These are phyloP conservation scores for Drosophila carrolli DNA, from an alignment of 1,140 invertebrate genomes.

Conservation along the genomic window DNA sequence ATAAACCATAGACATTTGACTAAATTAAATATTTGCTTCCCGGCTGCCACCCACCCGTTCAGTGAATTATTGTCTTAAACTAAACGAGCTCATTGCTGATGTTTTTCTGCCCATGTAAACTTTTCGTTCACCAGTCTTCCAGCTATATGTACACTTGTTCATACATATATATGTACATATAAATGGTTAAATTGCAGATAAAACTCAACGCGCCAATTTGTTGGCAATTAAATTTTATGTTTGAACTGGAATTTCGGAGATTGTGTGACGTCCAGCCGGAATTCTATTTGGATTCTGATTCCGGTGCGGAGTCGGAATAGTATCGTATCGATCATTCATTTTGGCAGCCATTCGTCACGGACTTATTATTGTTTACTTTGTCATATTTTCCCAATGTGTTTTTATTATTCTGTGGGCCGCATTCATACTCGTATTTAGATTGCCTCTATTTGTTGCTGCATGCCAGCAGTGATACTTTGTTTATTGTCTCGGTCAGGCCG, in stretches of 20 bases:
- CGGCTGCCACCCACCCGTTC: conserved; percentile 32
- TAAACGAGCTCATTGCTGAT: neutral
- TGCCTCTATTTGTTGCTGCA: conserved; percentile 70
- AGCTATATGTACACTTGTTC: neutral
- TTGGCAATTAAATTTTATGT: conserved; percentile 79
- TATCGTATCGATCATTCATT: conserved; percentile 48
- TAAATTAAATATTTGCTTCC: conserved; percentile 71
- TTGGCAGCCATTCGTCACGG: conserved; percentile 36
- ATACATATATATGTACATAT: neutral
- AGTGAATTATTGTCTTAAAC: conserved; percentile 20
- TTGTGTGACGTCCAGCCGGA: conserved; percentile 25
- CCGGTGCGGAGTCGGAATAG: conserved; percentile 6
- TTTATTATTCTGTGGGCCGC: conserved; percentile 47
- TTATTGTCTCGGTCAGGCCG: conserved; percentile 75
- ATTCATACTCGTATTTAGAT: conserved; percentile 39
- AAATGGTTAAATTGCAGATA: conserved; percentile 69
- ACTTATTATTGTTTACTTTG: conserved; percentile 78
- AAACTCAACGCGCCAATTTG: conserved; percentile 80
- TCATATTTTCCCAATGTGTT: conserved; percentile 76
- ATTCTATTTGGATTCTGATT: neutral
- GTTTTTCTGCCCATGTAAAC: conserved; percentile 18
- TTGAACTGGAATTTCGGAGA: conserved; percentile 59
- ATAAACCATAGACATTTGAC: conserved; percentile 60
- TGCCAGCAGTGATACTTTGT: conserved; percentile 76
- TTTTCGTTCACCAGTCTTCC: neutral